A percentile compares a stretch with the other conserved stretches of the same genome.
phyloP scores from a whole-genome alignment of 2,888 invertebrate species.

The Nysson spinosus region DNA sequence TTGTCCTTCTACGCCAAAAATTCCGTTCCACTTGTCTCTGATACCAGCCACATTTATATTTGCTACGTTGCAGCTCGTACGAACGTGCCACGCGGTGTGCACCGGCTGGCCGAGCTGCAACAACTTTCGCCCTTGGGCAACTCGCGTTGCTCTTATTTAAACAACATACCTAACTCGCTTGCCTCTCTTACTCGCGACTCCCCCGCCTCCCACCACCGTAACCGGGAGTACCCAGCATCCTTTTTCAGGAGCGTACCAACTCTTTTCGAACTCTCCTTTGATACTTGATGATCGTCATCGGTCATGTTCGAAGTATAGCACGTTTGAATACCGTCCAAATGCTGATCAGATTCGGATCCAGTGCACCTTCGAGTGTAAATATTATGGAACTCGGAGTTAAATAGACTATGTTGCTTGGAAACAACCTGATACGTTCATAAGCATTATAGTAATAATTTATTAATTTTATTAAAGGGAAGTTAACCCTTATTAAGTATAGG shows the following conservation, averaged over 20 bases:
- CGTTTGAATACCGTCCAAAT: too few relatives aligned
- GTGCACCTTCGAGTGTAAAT: too few relatives aligned
- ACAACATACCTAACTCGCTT: constrained; percentile 76
- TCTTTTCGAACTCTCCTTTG: constrained; percentile 3
- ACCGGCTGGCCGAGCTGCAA: constrained; percentile 59
- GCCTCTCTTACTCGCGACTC: constrained; percentile 68
- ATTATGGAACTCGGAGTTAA: too few relatives aligned
- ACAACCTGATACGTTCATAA: too few relatives aligned
- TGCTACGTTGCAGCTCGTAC: constrained; percentile 42
- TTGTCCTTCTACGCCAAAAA: constrained; percentile 54
- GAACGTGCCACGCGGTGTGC: constrained; percentile 51
- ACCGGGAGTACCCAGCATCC: constrained; percentile 54
- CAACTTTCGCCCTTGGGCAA: constrained; percentile 75
- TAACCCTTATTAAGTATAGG: too few relatives aligned
- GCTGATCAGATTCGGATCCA: too few relatives aligned
- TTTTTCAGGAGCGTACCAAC: constrained; percentile 62
- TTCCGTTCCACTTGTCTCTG: constrained; percentile 63
- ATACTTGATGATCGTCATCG: too few relatives aligned
- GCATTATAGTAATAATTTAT: too few relatives aligned
- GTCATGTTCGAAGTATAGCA: too few relatives aligned
- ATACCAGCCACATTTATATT: constrained; percentile 60
- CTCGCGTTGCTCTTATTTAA: constrained; percentile 75
- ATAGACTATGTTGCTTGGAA: too few relatives aligned
- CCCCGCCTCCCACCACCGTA: constrained; percentile 64
- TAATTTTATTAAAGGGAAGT: too few relatives aligned